phyloP scores from a whole-genome alignment of 2,888 invertebrate genomes.

The Drosophila aldrichi region DNA sequence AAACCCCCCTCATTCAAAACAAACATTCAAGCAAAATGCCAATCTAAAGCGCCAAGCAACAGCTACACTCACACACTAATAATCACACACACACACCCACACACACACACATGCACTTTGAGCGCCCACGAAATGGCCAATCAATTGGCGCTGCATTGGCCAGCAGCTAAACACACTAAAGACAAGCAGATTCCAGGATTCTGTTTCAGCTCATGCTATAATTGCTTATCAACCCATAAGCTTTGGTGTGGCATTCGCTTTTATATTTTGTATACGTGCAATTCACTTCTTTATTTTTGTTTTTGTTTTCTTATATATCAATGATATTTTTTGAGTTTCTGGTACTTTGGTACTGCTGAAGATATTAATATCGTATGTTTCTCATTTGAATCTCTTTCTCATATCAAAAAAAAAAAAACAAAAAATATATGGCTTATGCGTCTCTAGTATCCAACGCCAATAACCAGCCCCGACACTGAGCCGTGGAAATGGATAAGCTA shows the following conservation, averaged over 20 bases:
- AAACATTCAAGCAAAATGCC: conserved; percentile 1
- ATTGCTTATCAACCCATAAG: conserved; percentile 19
- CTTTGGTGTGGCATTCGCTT: conserved; percentile 42
- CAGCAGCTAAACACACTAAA: not conserved
- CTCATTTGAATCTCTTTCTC: conserved; percentile 64
- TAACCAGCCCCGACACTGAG: conserved; percentile 94
- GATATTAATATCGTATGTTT: conserved; percentile 50
- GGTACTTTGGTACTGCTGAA: conserved; percentile 30
- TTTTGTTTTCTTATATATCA: not conserved
- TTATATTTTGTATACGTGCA: conserved; percentile 17
- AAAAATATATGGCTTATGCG: conserved; percentile 20
- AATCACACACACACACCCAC: conserved; percentile 5
- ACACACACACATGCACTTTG: conserved; percentile 17
- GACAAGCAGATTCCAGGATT: not conserved
- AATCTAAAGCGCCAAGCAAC: conserved; percentile 12
- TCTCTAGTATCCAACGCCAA: conserved; percentile 93
- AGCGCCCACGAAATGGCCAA: conserved; percentile 20
- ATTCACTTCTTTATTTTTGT: not conserved
- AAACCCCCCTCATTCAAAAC: not conserved
- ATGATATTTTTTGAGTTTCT: conserved; percentile 11
- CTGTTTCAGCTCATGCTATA: conserved; percentile 22
- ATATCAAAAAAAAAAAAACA: conserved; percentile 25
- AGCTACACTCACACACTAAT: conserved; percentile 14
- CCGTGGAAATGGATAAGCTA: conserved; percentile 93
- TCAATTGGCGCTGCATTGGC: conserved; percentile 7